Conservation (phyloP, 2,888 invertebrate genomes). For the Eretmocerus hayati region DNA sequence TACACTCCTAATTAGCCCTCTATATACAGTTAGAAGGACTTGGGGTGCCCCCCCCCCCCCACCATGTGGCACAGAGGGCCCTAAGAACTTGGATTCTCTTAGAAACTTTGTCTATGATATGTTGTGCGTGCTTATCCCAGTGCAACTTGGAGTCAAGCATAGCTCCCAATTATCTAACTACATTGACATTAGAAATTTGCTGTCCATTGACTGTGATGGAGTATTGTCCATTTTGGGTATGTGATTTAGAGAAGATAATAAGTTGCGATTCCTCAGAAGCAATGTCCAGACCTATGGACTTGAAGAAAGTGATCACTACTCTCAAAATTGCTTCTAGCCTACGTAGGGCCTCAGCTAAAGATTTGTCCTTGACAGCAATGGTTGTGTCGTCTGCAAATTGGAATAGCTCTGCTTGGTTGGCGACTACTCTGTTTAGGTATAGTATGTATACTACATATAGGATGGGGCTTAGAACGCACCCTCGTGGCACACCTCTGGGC, state of each 20-base stretch:
- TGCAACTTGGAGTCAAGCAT: neutral
- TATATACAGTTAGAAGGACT: neutral
- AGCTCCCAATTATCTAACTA: neutral
- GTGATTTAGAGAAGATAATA: neutral
- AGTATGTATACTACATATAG: neutral
- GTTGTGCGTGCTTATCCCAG: neutral
- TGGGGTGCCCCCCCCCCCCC: conserved; percentile 6
- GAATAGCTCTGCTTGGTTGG: neutral
- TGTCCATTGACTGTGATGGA: neutral
- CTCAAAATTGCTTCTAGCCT: neutral
- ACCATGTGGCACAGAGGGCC: conserved; percentile 4
- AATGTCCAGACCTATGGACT: neutral
- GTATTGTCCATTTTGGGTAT: neutral
- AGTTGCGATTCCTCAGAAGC: neutral
- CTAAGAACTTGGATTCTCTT: conserved; percentile 1
- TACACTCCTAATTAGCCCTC: neutral
- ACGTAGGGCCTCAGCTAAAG: neutral
- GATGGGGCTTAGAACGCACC: conserved; percentile 4
- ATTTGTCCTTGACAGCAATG: neutral
- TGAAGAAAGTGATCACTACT: neutral
- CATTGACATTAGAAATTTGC: neutral
- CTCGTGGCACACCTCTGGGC: conserved; percentile 3
- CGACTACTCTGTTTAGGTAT: neutral
- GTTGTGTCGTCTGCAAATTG: conserved; percentile 11
- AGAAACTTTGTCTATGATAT: neutral